Conservation (phyloP, 2,888 invertebrate species). For the Empis livida region DNA sequence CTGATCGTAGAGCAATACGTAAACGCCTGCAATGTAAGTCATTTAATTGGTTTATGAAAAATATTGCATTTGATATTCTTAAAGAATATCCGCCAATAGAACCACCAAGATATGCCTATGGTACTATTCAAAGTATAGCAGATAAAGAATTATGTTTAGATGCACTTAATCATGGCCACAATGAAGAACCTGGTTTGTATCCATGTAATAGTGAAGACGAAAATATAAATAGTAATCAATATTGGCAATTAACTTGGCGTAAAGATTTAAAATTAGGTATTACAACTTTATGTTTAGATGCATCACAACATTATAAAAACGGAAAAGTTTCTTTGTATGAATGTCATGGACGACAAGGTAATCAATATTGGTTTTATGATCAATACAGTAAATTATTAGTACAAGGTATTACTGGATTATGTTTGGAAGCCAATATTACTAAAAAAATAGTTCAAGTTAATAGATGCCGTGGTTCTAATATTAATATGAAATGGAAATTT, state of each 20-base stretch:
- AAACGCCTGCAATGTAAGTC: constrained; percentile 70
- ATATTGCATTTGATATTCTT: constrained; percentile 81
- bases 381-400: constrained; percentile 37
- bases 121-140: constrained; percentile 54
- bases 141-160: constrained; percentile 59
- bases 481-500: constrained; percentile 30
- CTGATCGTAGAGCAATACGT: constrained; percentile 62
- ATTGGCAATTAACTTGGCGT: constrained; percentile 20
- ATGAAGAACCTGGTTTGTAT: constrained; percentile 23
- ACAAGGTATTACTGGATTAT: constrained; percentile 47
- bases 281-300: constrained; percentile 74
- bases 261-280: constrained; percentile 32
- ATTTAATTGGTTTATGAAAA: constrained; percentile 93
- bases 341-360: constrained; percentile 85
- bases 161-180: constrained; percentile 38
- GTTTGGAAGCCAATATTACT: constrained; percentile 60
- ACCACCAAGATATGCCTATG: constrained; percentile 67
- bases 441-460: constrained; percentile 56
- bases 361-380: constrained; percentile 82
- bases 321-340: constrained; percentile 68
- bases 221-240: constrained; percentile 25
- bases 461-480: constrained; percentile 40
- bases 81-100: constrained; percentile 83
- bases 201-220: constrained; percentile 19
- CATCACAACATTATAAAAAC: constrained; percentile 51